phyloP scores from a whole-genome alignment of 1,140 invertebrate genomes.

The Battus philenor region DNA sequence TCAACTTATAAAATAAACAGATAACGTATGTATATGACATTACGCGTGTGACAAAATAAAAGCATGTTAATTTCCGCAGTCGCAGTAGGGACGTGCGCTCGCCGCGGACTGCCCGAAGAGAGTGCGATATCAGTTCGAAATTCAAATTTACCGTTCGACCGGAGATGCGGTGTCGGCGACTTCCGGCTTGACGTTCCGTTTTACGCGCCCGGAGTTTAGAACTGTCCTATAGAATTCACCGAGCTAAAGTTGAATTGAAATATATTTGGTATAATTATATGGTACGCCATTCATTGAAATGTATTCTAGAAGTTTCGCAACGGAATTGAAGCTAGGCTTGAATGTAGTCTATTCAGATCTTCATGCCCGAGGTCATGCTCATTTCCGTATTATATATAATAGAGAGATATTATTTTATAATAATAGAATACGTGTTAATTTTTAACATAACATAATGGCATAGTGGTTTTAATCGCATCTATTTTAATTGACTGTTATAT shows the following conservation, averaged over 20 bases:
- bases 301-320: no score
- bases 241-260: not conserved
- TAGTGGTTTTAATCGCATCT: no score
- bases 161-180: conserved; percentile 37
- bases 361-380: no score
- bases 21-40: no score
- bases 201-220: conserved; percentile 2
- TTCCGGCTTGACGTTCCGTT: conserved; percentile 25
- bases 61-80: conserved; percentile 28
- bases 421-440: no score
- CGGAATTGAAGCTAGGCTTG: no score
- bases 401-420: no score
- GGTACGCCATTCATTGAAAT: not conserved
- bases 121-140: conserved; percentile 43
- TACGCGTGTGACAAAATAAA: no score
- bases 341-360: no score
- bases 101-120: conserved; percentile 25
- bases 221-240: conserved; percentile 7
- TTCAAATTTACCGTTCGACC: conserved; percentile 53
- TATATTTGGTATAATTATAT: not conserved
- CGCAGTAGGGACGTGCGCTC: conserved; percentile 23
- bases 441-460: no score
- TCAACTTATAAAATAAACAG: no score
- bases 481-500: no score
- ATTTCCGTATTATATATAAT: not conserved